phyloP scores from a whole-genome alignment of 1,140 invertebrate species.

The Drosophila tropicalis region DNA sequence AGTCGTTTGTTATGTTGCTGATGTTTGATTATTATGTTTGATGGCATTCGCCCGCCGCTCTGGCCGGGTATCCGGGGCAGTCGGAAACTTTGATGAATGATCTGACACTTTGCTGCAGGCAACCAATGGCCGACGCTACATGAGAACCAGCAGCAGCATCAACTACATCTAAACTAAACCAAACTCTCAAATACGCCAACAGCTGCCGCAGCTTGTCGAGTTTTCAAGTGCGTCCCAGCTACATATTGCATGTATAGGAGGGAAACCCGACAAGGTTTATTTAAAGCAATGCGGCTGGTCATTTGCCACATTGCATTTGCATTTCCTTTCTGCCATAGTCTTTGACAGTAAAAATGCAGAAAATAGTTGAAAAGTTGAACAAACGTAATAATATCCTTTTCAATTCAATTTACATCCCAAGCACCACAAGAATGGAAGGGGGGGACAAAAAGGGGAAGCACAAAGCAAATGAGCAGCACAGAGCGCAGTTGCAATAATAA shows the following conservation, averaged over 20 bases:
- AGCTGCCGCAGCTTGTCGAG: constrained; percentile 44
- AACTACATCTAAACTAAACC: background rate
- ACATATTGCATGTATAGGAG: background rate
- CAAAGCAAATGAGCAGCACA: constrained; percentile 67
- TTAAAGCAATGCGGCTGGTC: constrained; percentile 34
- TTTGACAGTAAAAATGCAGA: constrained; percentile 22
- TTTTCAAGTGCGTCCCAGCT: constrained; percentile 47
- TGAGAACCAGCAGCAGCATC: constrained; percentile 26
- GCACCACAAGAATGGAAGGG: constrained; percentile 39
- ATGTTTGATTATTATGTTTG: constrained; percentile 82
- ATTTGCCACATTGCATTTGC: constrained; percentile 37
- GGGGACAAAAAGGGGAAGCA: constrained; percentile 23
- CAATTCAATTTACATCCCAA: constrained; percentile 76
- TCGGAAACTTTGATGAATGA: constrained; percentile 71
- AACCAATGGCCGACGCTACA: constrained; percentile 10
- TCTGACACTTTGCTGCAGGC: constrained; percentile 65
- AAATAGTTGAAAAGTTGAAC: constrained; percentile 53
- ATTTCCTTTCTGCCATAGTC: constrained; percentile 29
- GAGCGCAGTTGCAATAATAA: constrained; percentile 67
- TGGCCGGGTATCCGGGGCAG: constrained; percentile 14
- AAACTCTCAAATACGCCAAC: background rate
- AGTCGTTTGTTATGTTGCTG: constrained; percentile 80
- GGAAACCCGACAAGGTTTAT: constrained; percentile 29
- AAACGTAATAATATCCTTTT: constrained; percentile 66
- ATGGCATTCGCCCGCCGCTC: constrained; percentile 64